A percentile compares a stretch with the other conserved stretches of the same genome.
Conservation (phyloP, 2,113 vertebrate genomes). For the Rattus rattus region DNA sequence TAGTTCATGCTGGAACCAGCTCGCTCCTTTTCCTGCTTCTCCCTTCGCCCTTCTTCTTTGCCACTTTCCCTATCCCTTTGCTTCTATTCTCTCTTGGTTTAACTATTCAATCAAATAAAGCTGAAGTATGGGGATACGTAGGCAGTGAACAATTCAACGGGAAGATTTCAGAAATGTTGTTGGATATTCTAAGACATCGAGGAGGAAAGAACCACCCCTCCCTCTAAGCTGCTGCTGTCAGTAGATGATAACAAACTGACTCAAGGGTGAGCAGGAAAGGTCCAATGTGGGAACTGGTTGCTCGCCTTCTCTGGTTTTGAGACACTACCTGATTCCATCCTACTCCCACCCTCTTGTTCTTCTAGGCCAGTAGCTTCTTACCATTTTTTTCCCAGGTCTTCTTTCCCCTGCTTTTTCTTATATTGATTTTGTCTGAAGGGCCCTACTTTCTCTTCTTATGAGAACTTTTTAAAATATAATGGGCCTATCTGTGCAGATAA, state of each 20-base stretch:
- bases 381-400: background rate
- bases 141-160: background rate
- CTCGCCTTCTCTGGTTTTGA: background rate
- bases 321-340: background rate
- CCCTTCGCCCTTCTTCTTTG: fast-evolving
- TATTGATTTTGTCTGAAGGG: background rate
- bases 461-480: background rate
- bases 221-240: background rate
- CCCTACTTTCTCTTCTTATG: background rate
- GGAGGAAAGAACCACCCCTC: background rate
- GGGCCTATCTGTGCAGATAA: background rate
- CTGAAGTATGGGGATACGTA: background rate
- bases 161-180: background rate
- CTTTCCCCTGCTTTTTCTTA: too few relatives aligned
- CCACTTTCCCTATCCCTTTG: fast-evolving
- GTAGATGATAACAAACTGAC: background rate
- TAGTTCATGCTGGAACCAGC: background rate
- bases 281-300: background rate
- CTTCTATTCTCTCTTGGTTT: background rate
- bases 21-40: background rate
- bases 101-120: background rate
- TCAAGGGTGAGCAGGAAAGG: background rate
- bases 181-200: background rate
- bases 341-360: too few relatives aligned
- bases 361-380: fast-evolving